Base-by-base conservation (phyloP, 2,113 vertebrate genomes). In the Rhinichthys klamathensis region DNA sequence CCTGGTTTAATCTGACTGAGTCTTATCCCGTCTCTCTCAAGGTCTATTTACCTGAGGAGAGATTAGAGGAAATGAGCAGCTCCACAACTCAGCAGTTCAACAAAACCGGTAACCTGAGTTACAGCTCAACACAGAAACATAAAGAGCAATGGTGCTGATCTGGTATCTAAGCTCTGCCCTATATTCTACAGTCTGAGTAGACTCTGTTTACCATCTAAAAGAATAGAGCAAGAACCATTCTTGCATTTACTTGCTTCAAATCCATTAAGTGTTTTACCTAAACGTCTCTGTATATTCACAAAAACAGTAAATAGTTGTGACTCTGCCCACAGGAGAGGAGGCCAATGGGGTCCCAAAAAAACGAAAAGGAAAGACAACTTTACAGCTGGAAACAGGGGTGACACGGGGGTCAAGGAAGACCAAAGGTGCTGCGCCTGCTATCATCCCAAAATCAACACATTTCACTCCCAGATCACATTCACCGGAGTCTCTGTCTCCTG, bases 51-150 rank as follows among this genome's bases (percentile, higher is more conserved):
- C 81, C 81, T 35, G 84, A 86, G 44, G 78, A 84, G 83, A 78
- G 41, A 70, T 58, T 60, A 70, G 76, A 72, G 23, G 84, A 81
- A 65, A 60, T 49, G 46, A 86, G 79, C 10, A 41, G 23, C 67
- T 77, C 54, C 44, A 51, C 63, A 73, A 82, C 80, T 84, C 83
- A 70, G 27, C 86, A 65, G 82, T 72, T 73, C 63, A 25, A 84
- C 72, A 77, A 46, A 72, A 86, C 32, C 63, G 86, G 88, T 89
- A 88, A 82, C 74, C 49, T 23, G 74, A 76, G 74, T 54, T 30
- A 54, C 74, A 76, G 49, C 74, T 21, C 74, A 30, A 9, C 30
- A 69, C 60, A 49, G 35, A 30, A 44, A 30, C 75, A 38, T n/a
- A 75, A 49, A 63, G 30, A 67, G 12, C 18, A 61, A 41, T 75